phyloP scores from a whole-genome alignment of 1,140 invertebrate species.

The Brachystomella parvula region DNA sequence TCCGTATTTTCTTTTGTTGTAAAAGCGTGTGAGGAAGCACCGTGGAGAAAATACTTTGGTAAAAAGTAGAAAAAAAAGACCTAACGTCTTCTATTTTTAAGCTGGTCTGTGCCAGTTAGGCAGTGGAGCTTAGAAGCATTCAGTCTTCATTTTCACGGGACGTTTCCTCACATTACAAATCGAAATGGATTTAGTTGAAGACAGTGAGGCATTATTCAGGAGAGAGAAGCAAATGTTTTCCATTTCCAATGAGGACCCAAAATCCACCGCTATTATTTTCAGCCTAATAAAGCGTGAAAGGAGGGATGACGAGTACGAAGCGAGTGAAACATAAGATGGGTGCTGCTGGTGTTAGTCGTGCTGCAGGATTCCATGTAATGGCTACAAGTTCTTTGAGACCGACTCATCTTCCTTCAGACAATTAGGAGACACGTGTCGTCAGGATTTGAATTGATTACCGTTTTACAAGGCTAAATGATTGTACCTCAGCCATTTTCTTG shows the following conservation, averaged over 20 bases:
- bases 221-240: neutral
- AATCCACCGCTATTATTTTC: constrained; percentile 3
- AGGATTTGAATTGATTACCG: too few species aligned
- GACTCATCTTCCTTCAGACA: too few species aligned
- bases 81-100: neutral
- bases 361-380: too few species aligned
- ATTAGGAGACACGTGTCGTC: too few species aligned
- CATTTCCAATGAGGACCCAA: too few species aligned
- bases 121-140: neutral
- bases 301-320: neutral
- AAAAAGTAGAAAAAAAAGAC: neutral
- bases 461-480: too few species aligned
- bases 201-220: constrained; percentile 5
- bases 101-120: neutral
- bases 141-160: constrained; percentile 1
- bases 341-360: too few species aligned
- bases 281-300: neutral
- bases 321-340: neutral
- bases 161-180: neutral
- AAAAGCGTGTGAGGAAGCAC: neutral
- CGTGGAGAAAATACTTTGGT: neutral
- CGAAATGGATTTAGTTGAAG: neutral
- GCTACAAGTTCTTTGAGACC: too few species aligned
- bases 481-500: too few species aligned
- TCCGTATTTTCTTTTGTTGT: neutral